Conservation (phyloP, 2,888 invertebrate species). For the Dugesia japonica region DNA sequence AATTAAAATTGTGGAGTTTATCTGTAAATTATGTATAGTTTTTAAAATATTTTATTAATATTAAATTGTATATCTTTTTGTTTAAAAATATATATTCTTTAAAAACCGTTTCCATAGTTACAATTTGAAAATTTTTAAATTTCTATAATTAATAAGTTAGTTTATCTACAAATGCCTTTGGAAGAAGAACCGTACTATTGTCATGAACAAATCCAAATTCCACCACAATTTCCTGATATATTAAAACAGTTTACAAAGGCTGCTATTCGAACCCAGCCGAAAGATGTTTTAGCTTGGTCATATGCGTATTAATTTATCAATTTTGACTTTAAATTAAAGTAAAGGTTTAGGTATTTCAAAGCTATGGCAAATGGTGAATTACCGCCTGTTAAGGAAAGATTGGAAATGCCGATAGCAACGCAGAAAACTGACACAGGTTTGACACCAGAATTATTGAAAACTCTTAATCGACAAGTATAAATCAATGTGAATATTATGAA, state of each 20-base stretch:
- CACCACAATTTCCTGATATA: constrained; percentile 65
- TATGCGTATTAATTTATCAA: constrained; percentile 45
- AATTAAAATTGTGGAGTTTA: too few relatives aligned
- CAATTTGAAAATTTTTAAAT: too few relatives aligned
- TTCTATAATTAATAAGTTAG: too few relatives aligned
- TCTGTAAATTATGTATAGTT: too few relatives aligned
- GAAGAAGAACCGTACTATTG: constrained; percentile 60
- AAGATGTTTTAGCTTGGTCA: constrained; percentile 70
- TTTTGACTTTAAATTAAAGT: background rate
- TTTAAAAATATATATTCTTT: too few relatives aligned
- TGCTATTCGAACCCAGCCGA: constrained; percentile 72
- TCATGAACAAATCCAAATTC: constrained; percentile 66
- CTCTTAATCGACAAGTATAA: constrained; percentile 63
- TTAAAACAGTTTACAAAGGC: constrained; percentile 74
- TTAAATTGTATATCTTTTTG: too few relatives aligned
- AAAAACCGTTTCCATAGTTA: too few relatives aligned
- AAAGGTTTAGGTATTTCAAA: constrained; percentile 52
- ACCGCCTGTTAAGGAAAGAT: constrained; percentile 63
- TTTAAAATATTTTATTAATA: too few relatives aligned
- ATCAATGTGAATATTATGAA: too few relatives aligned
- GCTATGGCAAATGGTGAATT: constrained; percentile 62
- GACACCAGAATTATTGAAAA: constrained; percentile 63
- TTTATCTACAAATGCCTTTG: constrained; percentile 37
- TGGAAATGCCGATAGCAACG: constrained; percentile 50
- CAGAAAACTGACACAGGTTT: constrained; percentile 56